Evolutionary conservation across 2,113 vertebrate species (phyloP), one percentile per base, ranked within the genome.

Genomic region (Psilopsiagon aymara): DNA sequence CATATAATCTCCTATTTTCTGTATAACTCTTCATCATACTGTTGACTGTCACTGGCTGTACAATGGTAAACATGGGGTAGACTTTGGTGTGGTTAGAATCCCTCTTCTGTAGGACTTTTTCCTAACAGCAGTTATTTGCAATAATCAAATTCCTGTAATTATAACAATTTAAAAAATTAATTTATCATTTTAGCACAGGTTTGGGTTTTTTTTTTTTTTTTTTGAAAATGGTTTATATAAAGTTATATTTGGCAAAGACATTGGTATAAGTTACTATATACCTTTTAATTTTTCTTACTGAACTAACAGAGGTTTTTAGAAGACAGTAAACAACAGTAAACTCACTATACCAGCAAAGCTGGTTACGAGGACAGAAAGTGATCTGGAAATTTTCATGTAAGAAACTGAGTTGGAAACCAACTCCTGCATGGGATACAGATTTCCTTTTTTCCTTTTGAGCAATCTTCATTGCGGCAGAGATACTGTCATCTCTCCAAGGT

Each of bases 371-470:
- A 83, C 49, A 59, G 51, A 66, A 87, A 77, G 27, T 1, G 4
- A 66, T 66, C 17, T 64, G 43, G 80, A 17, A 69, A 49, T 46
- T 69, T 88, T 62, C 9, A 49, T 10, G 9, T 69, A 46, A 90
- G 17, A 0, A 0, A 41, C 67, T 43, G 19, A 80, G 27, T 6
- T 64, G 27, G 28, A 92, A 37, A 8, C 10, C 21, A 67, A 1
- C 25, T 87, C 29, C 59, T 78, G 53, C 27, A 46, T 62, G 35
- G 13, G 69, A 53, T n/a, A 8, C 9, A 47, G 55, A 24, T 67
- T 90, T 37, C 35, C 35, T 37, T 37, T 37, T 37, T 37, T 44
- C 37, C 18, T 67, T 94, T 49, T 53, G 17, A 52, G 55, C 41
- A n/a, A 21, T 37, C 44, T 73, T 59, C 13, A 12, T 17, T 73